Evolutionary conservation across 2,888 invertebrate genomes (phyloP).

Genomic region (Octonoba sinensis): DNA sequence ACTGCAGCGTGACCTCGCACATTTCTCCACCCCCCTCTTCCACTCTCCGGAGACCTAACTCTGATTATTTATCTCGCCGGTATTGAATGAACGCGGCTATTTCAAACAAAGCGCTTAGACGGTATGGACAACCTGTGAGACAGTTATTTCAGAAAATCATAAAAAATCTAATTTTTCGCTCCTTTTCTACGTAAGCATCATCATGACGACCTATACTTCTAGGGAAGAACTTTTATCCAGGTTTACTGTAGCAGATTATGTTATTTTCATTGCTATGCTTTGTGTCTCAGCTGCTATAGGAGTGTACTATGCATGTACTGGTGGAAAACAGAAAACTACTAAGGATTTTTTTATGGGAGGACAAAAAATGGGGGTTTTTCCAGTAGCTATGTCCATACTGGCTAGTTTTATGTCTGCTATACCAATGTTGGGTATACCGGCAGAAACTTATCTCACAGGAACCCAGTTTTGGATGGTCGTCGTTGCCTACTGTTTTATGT

Average conservation of each 20-base stretch:
- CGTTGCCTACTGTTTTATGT: slow-evolving; percentile 80
- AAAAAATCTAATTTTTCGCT: neutral
- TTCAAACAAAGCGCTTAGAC: slow-evolving; percentile 19
- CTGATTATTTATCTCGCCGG: slow-evolving; percentile 38
- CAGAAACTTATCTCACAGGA: slow-evolving; percentile 91
- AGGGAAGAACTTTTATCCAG: slow-evolving; percentile 52
- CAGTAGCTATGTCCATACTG: slow-evolving; percentile 89
- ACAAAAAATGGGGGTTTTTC: slow-evolving; percentile 83
- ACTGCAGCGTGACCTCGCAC: slow-evolving; percentile 39
- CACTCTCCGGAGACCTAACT: neutral
- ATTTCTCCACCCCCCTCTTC: slow-evolving; percentile 17
- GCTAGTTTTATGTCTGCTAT: slow-evolving; percentile 94
- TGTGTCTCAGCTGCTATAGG: slow-evolving; percentile 86
- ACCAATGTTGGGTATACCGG: slow-evolving; percentile 89
- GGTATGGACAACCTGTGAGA: neutral
- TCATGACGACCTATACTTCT: slow-evolving; percentile 12
- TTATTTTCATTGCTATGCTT: slow-evolving; percentile 82
- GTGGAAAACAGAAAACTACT: slow-evolving; percentile 78
- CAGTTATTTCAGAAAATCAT: neutral
- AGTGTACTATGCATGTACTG: slow-evolving; percentile 84
- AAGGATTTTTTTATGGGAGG: slow-evolving; percentile 84
- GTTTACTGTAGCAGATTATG: slow-evolving; percentile 76
- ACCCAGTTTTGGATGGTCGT: slow-evolving; percentile 90
- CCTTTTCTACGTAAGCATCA: neutral
- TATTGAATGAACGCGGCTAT: slow-evolving; percentile 25